These are phyloP conservation scores for Endomychus coccineus DNA, from an alignment of 2,888 invertebrate genomes.

Conservation along the genomic window DNA sequence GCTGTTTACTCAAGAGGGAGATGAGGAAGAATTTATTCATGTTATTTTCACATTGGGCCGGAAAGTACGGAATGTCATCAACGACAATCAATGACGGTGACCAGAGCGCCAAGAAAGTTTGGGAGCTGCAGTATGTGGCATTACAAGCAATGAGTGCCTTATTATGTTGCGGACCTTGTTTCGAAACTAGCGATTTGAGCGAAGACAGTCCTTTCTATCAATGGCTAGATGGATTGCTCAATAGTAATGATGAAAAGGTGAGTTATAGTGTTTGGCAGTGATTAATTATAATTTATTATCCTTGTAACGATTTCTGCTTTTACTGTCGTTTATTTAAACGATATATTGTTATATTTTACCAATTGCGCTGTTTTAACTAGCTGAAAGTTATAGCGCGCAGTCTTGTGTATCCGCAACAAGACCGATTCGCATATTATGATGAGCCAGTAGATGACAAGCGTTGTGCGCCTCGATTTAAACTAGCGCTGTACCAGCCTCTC, in stretches of 20 bases:
- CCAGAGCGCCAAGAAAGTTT: conserved; percentile 32
- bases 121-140: conserved; percentile 47
- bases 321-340: too few relatives aligned
- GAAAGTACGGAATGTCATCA: conserved; percentile 69
- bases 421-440: too few relatives aligned
- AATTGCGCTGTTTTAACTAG: too few relatives aligned
- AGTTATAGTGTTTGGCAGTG: too few relatives aligned
- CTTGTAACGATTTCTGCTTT: too few relatives aligned
- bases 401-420: too few relatives aligned
- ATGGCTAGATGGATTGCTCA: conserved; percentile 88
- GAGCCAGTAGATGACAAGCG: too few relatives aligned
- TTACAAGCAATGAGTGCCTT: conserved; percentile 90
- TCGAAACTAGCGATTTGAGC: conserved; percentile 73
- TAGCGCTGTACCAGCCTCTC: too few relatives aligned
- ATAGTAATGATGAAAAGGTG: conserved; percentile 81
- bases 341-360: too few relatives aligned
- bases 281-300: too few relatives aligned
- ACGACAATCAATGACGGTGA: conserved; percentile 31
- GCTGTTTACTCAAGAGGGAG: conserved; percentile 78
- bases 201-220: conserved; percentile 91
- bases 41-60: conserved; percentile 92
- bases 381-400: too few relatives aligned
- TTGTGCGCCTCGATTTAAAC: too few relatives aligned
- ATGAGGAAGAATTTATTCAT: conserved; percentile 81
- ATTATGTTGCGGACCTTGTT: conserved; percentile 92